A percentile compares a stretch with the other conserved stretches of the same genome.
Conservation (phyloP, 1,140 invertebrate species). For the Polypedilum vanderplanki region DNA sequence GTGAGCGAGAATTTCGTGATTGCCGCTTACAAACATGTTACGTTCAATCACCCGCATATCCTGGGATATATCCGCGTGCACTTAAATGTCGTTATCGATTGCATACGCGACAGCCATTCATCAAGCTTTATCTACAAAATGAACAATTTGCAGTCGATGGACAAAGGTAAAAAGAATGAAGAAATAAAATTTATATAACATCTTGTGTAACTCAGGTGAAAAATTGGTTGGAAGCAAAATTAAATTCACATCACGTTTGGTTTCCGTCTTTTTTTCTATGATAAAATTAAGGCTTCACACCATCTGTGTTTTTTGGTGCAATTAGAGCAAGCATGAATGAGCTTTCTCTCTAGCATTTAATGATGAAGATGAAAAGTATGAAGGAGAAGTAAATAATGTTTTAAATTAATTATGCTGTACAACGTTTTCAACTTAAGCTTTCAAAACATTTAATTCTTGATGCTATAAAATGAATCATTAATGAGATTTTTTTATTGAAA, state of each 20-base stretch:
- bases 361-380: no score
- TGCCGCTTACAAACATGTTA: constrained; percentile 84
- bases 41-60: constrained; percentile 86
- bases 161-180: constrained; percentile 51
- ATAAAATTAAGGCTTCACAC: no score
- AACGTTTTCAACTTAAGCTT: no score
- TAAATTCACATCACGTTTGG: constrained; percentile 6
- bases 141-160: constrained; percentile 91
- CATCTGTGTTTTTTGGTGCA: background rate
- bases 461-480: no score
- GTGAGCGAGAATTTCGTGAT: constrained; percentile 75
- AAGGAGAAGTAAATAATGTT: no score
- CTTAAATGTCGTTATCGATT: constrained; percentile 83
- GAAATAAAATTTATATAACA: background rate
- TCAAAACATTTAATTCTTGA: no score
- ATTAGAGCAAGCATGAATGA: background rate
- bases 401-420: no score
- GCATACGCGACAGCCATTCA: constrained; percentile 78
- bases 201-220: background rate
- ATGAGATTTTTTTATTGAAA: no score
- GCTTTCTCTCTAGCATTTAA: background rate
- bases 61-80: constrained; percentile 82
- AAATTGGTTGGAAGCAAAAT: background rate
- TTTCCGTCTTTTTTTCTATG: background rate
- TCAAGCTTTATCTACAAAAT: constrained; percentile 86